A percentile compares a stretch with the other conserved stretches of the same genome.
Evolutionary conservation across 2,888 invertebrate genomes (phyloP).

Genomic region (Iphiclides podalirius): DNA sequence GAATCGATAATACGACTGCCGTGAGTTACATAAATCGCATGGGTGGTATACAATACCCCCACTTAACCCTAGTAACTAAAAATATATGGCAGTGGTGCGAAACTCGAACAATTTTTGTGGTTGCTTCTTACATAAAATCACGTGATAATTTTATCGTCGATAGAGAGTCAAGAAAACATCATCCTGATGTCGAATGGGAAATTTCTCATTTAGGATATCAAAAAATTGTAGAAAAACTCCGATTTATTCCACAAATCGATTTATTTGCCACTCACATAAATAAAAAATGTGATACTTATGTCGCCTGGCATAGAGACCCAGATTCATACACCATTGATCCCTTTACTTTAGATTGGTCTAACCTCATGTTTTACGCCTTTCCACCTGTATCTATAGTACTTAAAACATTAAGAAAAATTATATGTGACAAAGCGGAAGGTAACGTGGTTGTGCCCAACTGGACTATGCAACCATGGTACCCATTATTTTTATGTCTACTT

Average conservation of each 20-base stretch:
- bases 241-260: slow-evolving; percentile 7
- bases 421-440: too few species aligned
- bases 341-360: slow-evolving; percentile 9
- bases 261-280: slow-evolving; percentile 9
- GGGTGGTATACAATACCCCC: too few species aligned
- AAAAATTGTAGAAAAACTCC: slow-evolving; percentile 6
- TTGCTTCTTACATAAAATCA: slow-evolving; percentile 20
- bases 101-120: slow-evolving; percentile 9
- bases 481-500: background rate
- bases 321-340: slow-evolving; percentile 9
- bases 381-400: too few species aligned
- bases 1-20: slow-evolving; percentile 28
- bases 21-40: slow-evolving; percentile 26
- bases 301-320: too few species aligned
- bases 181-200: slow-evolving; percentile 26
- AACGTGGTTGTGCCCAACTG: too few species aligned
- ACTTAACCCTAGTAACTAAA: too few species aligned
- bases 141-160: slow-evolving; percentile 25
- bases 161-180: slow-evolving; percentile 21
- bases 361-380: background rate
- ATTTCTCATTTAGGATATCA: slow-evolving; percentile 12
- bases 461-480: slow-evolving; percentile 9
- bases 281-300: slow-evolving; percentile 20
- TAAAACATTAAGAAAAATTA: too few species aligned
- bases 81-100: too few species aligned